Base-by-base conservation (phyloP, 1,140 invertebrate species). In the Drosophila suzukii region DNA sequence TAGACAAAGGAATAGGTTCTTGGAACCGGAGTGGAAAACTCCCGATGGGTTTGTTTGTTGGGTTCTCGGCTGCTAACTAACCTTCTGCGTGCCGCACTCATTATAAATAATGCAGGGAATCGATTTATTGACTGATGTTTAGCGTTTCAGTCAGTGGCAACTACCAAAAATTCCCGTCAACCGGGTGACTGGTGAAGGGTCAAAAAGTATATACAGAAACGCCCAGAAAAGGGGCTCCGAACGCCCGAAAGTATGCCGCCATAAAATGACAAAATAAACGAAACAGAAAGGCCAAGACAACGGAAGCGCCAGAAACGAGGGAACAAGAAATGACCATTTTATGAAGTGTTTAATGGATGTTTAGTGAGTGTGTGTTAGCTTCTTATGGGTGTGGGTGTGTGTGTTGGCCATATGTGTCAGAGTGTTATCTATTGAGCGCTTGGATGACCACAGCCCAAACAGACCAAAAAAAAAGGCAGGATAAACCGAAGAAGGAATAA, bases 341-440 rank as follows among this genome's bases (percentile, higher is more conserved):
- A 89, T 88, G 84, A 88, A 89, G 84, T 89, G 84, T 88, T 89
- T 88, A 89, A 88, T 88, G 80, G 77, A 80, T 90, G 84, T 84
- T 89, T 84, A 89, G 72, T 74, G 75, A 77, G 75, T 82, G 55
- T 78, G 56, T 74, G 56, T 66, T 63, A 60, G 57, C 34, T 17
- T n/a, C 12, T 20, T 55, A 36, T 54, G 30, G 27, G 32, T 60
- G 41, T 73, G 12, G 65, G 44, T 57, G 39, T 56, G 41, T 30
- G 10, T 38, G 61, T 43, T 1, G 47, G 17, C 5, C 46, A 24
- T 78, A 15, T 74, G 49, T 68, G 51, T 63, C 46, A 71, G 55
- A 68, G 55, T 82, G 83, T 81, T 85, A 85, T 85, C 81, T 85
- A 85, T 82, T 67, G 70, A 83, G 82, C 75, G 76, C 63, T 83